phyloP scores from a whole-genome alignment of 2,113 vertebrate species.

The Ctenodactylus gundi region DNA sequence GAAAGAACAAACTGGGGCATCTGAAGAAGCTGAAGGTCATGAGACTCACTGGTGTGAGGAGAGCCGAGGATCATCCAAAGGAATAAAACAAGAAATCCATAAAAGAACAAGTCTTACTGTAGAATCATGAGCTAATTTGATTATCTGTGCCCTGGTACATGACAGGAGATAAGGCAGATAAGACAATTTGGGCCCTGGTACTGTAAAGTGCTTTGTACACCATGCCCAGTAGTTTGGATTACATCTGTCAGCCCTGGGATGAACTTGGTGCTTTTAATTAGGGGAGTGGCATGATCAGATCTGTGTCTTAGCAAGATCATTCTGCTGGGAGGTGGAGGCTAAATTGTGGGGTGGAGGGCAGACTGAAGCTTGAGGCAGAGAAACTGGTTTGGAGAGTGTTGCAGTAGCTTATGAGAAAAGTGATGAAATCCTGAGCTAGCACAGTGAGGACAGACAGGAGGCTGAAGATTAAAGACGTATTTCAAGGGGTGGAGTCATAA shows the following conservation, averaged over 20 bases:
- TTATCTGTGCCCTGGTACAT: background rate
- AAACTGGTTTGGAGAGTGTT: conserved; percentile 72
- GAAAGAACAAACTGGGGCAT: background rate
- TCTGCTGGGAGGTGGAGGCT: conserved; percentile 39
- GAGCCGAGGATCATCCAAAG: background rate
- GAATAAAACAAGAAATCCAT: background rate
- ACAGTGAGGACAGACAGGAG: background rate
- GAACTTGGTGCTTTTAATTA: conserved; percentile 59
- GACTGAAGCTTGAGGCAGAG: conserved; percentile 42
- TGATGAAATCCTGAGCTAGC: conserved; percentile 40
- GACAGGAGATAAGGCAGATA: conserved; percentile 10
- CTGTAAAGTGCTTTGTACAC: conserved; percentile 6
- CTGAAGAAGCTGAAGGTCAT: background rate
- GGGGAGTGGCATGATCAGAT: conserved; percentile 45
- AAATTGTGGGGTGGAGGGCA: conserved; percentile 59
- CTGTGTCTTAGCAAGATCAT: conserved; percentile 37
- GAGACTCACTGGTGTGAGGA: background rate
- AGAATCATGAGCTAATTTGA: conserved; percentile 1
- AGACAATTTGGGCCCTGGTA: conserved; percentile 12
- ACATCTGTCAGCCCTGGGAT: conserved; percentile 44
- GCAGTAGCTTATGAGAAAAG: conserved; percentile 36
- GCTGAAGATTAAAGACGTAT: conserved; percentile 34
- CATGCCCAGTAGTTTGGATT: conserved; percentile 49
- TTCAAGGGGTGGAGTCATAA: conserved; percentile 32
- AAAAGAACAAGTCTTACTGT: conserved; percentile 11